Conservation (phyloP, 2,113 vertebrate species). For the Cyphomyrus plagiostoma region DNA sequence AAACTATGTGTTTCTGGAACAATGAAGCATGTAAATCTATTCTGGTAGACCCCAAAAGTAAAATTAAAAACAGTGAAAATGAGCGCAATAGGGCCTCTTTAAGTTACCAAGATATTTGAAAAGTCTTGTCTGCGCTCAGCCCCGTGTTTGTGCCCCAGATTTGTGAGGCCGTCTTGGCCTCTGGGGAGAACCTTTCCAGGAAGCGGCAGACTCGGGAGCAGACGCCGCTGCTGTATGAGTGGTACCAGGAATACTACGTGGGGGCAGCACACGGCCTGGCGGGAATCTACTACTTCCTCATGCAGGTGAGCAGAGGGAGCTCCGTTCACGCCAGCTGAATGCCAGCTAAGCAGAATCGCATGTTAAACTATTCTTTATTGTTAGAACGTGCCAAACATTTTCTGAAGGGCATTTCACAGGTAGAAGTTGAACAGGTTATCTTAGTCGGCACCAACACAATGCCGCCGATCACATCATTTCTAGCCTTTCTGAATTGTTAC, state of each 20-base stretch:
- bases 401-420: background rate
- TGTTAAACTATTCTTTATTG: background rate
- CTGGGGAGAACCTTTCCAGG: conserved; percentile 76
- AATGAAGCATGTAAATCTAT: background rate
- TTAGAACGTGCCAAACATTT: background rate
- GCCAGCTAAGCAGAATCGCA: background rate
- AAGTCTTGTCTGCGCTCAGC: conserved; percentile 17
- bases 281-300: conserved; percentile 92
- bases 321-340: background rate
- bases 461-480: background rate
- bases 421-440: background rate
- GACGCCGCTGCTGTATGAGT: conserved; percentile 88
- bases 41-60: background rate
- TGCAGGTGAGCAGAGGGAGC: conserved; percentile 70
- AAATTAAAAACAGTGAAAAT: background rate
- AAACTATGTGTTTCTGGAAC: background rate
- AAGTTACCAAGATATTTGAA: background rate
- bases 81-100: background rate
- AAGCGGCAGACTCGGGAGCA: conserved; percentile 71
- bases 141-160: conserved; percentile 58
- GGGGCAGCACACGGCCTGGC: conserved; percentile 90
- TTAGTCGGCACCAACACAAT: no score
- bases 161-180: conserved; percentile 70
- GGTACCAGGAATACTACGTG: conserved; percentile 91
- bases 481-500: background rate